phyloP scores from a whole-genome alignment of 2,888 invertebrate species.

The Cosmia trapezina region DNA sequence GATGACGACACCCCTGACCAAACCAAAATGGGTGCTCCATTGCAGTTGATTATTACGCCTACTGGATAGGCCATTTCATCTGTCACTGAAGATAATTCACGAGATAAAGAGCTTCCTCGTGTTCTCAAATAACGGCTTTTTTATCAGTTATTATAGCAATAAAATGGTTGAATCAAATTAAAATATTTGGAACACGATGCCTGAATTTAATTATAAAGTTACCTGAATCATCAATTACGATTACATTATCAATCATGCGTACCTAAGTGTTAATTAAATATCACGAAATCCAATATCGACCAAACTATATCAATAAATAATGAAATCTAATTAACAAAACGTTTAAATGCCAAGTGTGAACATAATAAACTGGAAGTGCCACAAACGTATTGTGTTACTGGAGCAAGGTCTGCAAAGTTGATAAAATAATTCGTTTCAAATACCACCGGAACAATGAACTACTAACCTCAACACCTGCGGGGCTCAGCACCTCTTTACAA shows the following conservation, averaged over 20 bases:
- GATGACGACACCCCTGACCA: conserved; percentile 59
- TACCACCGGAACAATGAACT: conserved; percentile 72
- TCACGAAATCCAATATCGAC: conserved; percentile 14
- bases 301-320: conserved; percentile 40
- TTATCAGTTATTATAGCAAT: neutral
- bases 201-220: neutral
- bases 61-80: conserved; percentile 43
- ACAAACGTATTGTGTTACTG: conserved; percentile 65
- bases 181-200: neutral
- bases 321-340: conserved; percentile 62
- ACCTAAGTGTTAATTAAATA: conserved; percentile 26
- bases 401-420: conserved; percentile 69
- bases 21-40: conserved; percentile 57
- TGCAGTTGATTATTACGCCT: conserved; percentile 60
- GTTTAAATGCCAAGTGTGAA: conserved; percentile 57
- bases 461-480: conserved; percentile 61
- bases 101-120: conserved; percentile 48
- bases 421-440: conserved; percentile 69
- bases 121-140: conserved; percentile 15
- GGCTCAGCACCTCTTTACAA: conserved; percentile 49
- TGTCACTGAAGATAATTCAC: conserved; percentile 51
- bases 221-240: neutral
- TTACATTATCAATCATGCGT: neutral
- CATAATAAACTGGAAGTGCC: conserved; percentile 40
- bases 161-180: conserved; percentile 1